These are phyloP conservation scores for Pelmatolapia mariae DNA, from an alignment of 2,113 vertebrate genomes.

Conservation along the genomic window DNA sequence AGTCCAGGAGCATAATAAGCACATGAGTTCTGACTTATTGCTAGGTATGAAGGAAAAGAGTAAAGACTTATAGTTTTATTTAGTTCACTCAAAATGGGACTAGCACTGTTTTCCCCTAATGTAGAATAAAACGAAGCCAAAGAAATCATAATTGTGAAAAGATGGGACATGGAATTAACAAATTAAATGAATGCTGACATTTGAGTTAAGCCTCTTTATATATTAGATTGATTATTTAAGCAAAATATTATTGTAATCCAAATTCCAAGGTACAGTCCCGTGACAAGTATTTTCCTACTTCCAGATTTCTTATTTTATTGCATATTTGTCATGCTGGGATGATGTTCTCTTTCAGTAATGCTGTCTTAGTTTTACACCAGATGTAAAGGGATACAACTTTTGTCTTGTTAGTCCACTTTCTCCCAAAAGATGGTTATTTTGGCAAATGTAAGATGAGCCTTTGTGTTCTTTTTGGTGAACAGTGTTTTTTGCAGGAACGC, in stretches of 20 bases:
- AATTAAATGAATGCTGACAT: neutral
- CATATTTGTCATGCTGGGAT: neutral
- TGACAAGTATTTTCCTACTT: neutral
- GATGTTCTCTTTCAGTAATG: neutral
- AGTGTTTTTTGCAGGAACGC: neutral
- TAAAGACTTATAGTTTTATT: neutral
- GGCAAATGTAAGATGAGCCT: neutral
- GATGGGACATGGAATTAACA: neutral
- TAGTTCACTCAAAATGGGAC: neutral
- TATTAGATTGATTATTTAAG: neutral
- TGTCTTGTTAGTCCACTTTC: neutral
- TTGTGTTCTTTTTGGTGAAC: neutral
- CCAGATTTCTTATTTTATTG: neutral
- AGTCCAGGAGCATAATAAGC: neutral
- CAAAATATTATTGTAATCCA: neutral
- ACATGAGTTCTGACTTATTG: neutral
- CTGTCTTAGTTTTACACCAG: neutral
- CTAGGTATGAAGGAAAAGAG: neutral
- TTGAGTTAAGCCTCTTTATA: neutral
- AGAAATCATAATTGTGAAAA: neutral
- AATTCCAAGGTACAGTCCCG: neutral
- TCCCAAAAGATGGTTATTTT: accelerated
- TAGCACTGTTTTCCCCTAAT: neutral
- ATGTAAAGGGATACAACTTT: neutral
- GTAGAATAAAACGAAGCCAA: neutral